Evolutionary conservation across 2,888 invertebrate species (phyloP).

Genomic region (Oscheius sp.): DNA sequence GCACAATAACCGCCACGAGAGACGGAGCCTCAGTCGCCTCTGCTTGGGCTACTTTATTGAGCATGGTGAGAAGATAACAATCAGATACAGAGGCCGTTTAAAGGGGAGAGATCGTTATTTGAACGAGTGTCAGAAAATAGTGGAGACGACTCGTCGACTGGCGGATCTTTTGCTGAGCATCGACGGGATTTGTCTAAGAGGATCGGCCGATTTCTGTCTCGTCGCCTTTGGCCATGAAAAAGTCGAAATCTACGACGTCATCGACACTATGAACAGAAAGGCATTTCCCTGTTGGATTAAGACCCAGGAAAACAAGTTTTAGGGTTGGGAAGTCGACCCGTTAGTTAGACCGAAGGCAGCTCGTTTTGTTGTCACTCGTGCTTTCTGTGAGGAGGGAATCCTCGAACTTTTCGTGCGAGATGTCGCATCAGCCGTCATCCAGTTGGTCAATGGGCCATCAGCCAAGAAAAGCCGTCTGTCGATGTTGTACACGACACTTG

Average conservation of each 20-base stretch:
- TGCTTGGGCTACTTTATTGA: conserved; percentile 74
- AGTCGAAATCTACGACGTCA: conserved; percentile 89
- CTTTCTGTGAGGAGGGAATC: conserved; percentile 52
- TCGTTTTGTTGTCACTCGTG: conserved; percentile 45
- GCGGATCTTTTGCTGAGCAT: conserved; percentile 21
- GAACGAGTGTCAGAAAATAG: conserved; percentile 78
- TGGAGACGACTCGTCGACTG: conserved; percentile 38
- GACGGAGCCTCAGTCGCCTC: conserved; percentile 77
- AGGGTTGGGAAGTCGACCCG: conserved; percentile 60
- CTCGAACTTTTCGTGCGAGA: conserved; percentile 52
- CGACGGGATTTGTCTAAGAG: conserved; percentile 74
- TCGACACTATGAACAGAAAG: conserved; percentile 79
- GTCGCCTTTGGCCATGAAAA: conserved; percentile 82
- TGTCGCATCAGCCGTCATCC: conserved; percentile 40
- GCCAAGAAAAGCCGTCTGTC: conserved; percentile 43
- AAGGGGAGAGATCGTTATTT: conserved; percentile 65
- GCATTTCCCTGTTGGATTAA: conserved; percentile 12
- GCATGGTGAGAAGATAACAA: conserved; percentile 64
- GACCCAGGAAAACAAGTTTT: not conserved
- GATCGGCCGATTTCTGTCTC: conserved; percentile 85
- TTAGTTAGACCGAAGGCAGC: conserved; percentile 50
- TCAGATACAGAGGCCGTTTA: not conserved
- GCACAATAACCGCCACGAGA: conserved; percentile 80
- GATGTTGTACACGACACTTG: conserved; percentile 46
- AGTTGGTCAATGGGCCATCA: conserved; percentile 1